Base-by-base conservation (phyloP, 2,113 vertebrate species). In the Jaculus jaculus region DNA sequence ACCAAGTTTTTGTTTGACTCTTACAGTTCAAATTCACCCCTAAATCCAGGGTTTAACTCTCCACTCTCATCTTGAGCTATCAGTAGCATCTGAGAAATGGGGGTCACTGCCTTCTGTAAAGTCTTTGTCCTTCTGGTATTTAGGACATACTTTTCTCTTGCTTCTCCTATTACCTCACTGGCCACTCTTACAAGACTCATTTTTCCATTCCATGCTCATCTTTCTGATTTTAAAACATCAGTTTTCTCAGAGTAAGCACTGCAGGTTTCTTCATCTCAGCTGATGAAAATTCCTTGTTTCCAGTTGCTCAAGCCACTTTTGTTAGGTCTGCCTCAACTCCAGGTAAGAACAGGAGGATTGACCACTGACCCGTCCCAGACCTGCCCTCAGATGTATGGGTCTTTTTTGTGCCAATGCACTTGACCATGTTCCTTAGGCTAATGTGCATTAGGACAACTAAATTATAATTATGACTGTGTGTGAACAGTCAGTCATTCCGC, bases 381-480 rank as follows among this genome's bases (percentile, higher is more conserved):
- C n/a, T 20, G 23, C 5, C 28, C 32, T 68, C n/a, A n/a, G 39
- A 24, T 21, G 11, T 11, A 2, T 32, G n/a, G 21, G 2, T 13
- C 10, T 69, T 51, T 37, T 9, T 68, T 2, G 26, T 72, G 30
- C 65, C 69, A 2, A 2, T 34, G 71, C 28, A 17, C 16, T 5
- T 32, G 9, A 2, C 24, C 3, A 0, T 3, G 18, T 30, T 66
- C 15, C 17, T 32, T 28, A 32, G 69, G 71, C 18, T 23, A 0
- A 17, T 34, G 7, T 17, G 18, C 66, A 23, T n/a, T 3, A 75
- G 15, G 8, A n/a, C n/a, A 47, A 63, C 32, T 12, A n/a, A 20
- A 15, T 86, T 28, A 60, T 69, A 66, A 66, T 42, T 74, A n/a
- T 4, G 30, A 65, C 63, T 17, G 51, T 18, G 0, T 26, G 30